Evolutionary conservation across 2,888 invertebrate species (phyloP), one percentile per base, ranked within the genome.

Genomic region (Bugulina stolonifera): DNA sequence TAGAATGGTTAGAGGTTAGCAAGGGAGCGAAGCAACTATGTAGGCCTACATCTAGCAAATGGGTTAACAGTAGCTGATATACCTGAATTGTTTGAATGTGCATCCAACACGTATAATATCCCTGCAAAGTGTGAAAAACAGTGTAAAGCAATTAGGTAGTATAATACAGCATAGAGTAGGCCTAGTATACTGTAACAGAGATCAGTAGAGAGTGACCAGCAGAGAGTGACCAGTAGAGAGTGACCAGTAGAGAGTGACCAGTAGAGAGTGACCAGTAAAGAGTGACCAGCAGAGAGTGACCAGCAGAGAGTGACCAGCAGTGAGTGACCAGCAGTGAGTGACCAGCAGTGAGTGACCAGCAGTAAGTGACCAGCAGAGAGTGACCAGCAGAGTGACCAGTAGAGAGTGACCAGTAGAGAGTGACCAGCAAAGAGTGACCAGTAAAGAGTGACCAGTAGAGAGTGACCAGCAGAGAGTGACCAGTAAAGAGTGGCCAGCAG

Each of bases 321-420:
- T 18, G 43, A 43, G 43, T 43, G 18, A 43, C 43, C 5, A 18
- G 43, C 18, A 43, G 43, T 10, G 43, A 43, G 43, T 43, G 43
- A 43, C n/a, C n/a, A n/a, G n/a, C n/a, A n/a, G n/a, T n/a, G n/a
- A n/a, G n/a, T n/a, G n/a, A n/a, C n/a, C n/a, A 22, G 27, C 5
- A 69, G 22, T 32, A n/a, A 18, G 14, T 35, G 25, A 58, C 25
- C 23, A 34, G 27, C 32, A 69, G 69, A 69, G 69, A 69, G 69
- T 18, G 69, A 34, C 32, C 5, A 34, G 27, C 32, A 69, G 35
- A 34, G 69, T 18, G 69, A 69, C 32, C 5, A 34, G 23, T 3
- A 69, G 69, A 69, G 69, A 69, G 69, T 5, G 69, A 69, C 5
- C 3, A 34, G 27, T 10, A 69, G 35, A 69, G 69, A 34, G 35